Evolutionary conservation across 2,888 invertebrate genomes (phyloP), one percentile per base, ranked within the genome.

Genomic region (Andrena haemorrhoa): DNA sequence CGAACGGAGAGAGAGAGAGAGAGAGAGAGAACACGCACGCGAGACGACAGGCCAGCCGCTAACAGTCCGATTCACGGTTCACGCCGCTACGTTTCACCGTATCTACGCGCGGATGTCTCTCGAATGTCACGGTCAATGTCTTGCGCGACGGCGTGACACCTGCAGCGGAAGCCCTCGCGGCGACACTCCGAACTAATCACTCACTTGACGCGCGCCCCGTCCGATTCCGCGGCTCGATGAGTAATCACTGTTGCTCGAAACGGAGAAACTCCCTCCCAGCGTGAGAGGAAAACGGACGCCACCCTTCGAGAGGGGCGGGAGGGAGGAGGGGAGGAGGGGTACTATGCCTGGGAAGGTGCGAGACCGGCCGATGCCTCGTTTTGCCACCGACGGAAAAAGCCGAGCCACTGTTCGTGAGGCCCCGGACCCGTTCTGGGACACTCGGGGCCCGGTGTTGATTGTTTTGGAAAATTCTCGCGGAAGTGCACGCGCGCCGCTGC

Each of bases 111-210:
- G 72, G 69, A 66, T 79, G 75, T 70, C 83, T 63, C 73, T 77
- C 82, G 87, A 87, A 88, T 86, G 88, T 88, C 88, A 89, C 88
- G 89, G 88, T 88, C 89, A 88, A 89, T 88, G 89, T 88, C 89
- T 88, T 74, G 80, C 83, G 80, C 83, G 71, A 78, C 78, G 80
- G 87, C 87, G 88, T 83, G 88, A 74, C 88, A 88, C 88, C 86
- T 88, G 88, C 87, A 81, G 79, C 82, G 77, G 73, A 79, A 76
- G 63, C 79, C 79, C 82, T 83, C 82, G 75, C 75, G 86, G 84
- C 81, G 70, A 71, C 73, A 77, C 85, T 60, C 29, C 75, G 79
- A 82, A 82, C 87, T 87, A 85, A 79, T 85, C 85, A 61, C 69
- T 71, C 84, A 75, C 79, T 82, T 81, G 70, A 74, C 79, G 79